Base-by-base conservation (phyloP, 1,140 invertebrate species). In the Panagrolaimus sp. region DNA sequence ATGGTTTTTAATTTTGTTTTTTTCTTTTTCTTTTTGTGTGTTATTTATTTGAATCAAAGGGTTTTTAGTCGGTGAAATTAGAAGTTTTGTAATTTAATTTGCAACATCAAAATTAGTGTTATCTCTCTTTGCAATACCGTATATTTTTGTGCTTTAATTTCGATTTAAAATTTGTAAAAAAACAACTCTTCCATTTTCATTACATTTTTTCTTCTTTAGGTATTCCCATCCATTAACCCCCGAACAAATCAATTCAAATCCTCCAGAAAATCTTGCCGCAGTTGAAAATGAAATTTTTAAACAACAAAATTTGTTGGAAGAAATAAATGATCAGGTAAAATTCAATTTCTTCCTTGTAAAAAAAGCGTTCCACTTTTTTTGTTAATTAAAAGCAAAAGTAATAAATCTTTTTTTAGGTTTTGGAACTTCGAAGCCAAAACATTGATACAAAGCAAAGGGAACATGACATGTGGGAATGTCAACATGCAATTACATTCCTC, bases 401-500 rank as follows among this genome's bases (percentile, higher is more conserved):
- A 38, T 38, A 38, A 38, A 38, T 38, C 24, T 52, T 15, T 28
- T 58, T 71, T 64, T 43, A 74, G 72, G 63, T 75, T 28, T 52
- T 66, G 28, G 62, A 71, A 62, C 46, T 75, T 48, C 73, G 73
- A n/a, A 43, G 38, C 45, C 62, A 67, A 17, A 68, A 68, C 46
- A 62, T 52, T 43, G 73, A 76, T 47, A 64, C 44, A 38, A 63
- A 46, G 15, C 21, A 38, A 43, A 74, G 76, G 45, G 76, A 76
- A 32, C 66, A 78, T 26, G 48, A 67, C 21, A 68, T 77, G 44
- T 78, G 76, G 76, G 69, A 77, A 26, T 71, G 79, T 43, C 75
- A 78, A 43, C 47, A 63, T 21, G 45, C 43, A 38, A 78, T 78
- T 38, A 77, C 76, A 14, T 43, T 65, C 15, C 65, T 77, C 5